These are phyloP conservation scores for Phalacrocorax brasilianus DNA, from an alignment of 2,113 vertebrate genomes.

Conservation along the genomic window DNA sequence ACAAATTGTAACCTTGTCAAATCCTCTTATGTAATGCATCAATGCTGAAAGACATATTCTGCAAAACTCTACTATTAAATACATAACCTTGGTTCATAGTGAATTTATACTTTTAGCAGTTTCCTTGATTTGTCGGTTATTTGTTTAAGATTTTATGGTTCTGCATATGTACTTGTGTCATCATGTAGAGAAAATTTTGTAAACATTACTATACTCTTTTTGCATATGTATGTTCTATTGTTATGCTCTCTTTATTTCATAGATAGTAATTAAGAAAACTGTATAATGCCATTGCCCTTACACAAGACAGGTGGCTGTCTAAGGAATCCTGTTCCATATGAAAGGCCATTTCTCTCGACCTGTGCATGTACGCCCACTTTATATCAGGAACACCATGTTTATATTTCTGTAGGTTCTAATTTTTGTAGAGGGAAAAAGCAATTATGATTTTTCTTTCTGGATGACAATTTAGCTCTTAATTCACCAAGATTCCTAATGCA, in stretches of 20 bases:
- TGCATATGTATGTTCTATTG: neutral
- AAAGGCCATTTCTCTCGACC: neutral
- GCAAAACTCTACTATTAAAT: constrained; percentile 43
- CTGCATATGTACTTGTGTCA: neutral
- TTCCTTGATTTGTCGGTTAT: constrained; percentile 39
- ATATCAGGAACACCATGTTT: neutral
- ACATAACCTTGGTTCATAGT: constrained; percentile 37
- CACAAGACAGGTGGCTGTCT: neutral
- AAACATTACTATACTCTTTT: neutral
- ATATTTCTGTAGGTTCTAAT: neutral
- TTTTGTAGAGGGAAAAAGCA: neutral
- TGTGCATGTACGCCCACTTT: neutral
- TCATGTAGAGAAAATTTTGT: neutral
- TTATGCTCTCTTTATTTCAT: neutral
- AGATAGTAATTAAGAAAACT: constrained; percentile 9
- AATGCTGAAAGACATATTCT: constrained; percentile 41
- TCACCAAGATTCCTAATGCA: neutral
- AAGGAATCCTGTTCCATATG: neutral
- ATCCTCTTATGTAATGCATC: constrained; percentile 68
- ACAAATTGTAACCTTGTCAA: constrained; percentile 79
- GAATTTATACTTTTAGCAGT: constrained; percentile 20
- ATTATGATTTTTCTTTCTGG: neutral
- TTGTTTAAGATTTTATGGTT: neutral
- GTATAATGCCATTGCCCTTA: neutral
- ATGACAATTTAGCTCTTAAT: neutral